A percentile compares a stretch with the other conserved stretches of the same genome.
These are phyloP conservation scores for Chironex yamaguchii DNA, from an alignment of 30 jellyfish, hydroid and myxozoan species.

Conservation along the genomic window DNA sequence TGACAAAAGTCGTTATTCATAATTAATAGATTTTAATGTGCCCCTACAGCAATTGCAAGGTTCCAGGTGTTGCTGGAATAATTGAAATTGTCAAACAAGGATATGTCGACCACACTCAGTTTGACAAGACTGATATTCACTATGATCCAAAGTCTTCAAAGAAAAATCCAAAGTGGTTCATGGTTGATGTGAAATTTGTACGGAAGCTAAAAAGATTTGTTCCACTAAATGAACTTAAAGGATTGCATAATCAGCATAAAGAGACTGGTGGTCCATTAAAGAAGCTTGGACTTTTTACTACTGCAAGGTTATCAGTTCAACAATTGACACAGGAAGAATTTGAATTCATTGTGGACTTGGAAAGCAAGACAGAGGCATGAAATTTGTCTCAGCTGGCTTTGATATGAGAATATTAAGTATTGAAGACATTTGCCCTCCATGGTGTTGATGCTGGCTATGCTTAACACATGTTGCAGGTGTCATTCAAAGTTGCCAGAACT, in stretches of 20 bases:
- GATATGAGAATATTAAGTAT: no score
- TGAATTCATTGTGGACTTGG: conserved; percentile 73
- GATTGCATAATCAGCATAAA: conserved; percentile 74
- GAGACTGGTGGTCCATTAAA: conserved; percentile 74
- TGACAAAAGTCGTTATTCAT: no score
- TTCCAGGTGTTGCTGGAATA: conserved; percentile 94
- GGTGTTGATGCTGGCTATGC: no score
- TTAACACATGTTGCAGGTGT: no score
- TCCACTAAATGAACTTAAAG: conserved; percentile 76
- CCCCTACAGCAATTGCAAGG: conserved; percentile 83
- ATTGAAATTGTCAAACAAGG: conserved; percentile 85
- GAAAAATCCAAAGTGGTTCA: conserved; percentile 88
- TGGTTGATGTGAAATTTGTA: conserved; percentile 89
- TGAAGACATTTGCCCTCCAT: no score
- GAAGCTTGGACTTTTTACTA: conserved; percentile 78
- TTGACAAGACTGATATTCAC: conserved; percentile 76
- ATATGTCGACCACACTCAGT: conserved; percentile 92
- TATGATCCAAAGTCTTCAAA: conserved; percentile 86
- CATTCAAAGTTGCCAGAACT: no score
- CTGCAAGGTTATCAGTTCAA: conserved; percentile 88
- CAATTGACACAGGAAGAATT: conserved; percentile 88
- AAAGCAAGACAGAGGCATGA: conserved; percentile 3
- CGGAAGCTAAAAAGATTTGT: conserved; percentile 79
- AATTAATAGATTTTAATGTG: conserved; percentile 49
- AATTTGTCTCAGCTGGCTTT: no score